Conservation (phyloP, 1,140 invertebrate genomes). For the Sycobia sp. region DNA sequence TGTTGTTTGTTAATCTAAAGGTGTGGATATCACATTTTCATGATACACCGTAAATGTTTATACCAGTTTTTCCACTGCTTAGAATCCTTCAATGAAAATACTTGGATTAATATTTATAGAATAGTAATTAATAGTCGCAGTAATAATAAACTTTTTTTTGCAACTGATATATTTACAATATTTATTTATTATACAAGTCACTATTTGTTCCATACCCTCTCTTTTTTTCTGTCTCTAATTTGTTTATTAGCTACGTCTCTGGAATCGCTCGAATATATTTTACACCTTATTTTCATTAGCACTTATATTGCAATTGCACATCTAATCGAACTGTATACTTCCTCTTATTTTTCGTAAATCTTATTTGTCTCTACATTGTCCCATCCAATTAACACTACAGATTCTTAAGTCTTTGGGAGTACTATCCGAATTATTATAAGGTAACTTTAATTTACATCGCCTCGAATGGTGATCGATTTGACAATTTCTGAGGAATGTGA, state of each 20-base stretch:
- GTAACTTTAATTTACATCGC: conserved; percentile 24
- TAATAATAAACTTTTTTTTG: conserved; percentile 47
- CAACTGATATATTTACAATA: conserved; percentile 57
- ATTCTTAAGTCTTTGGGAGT: conserved; percentile 12
- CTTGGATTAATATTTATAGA: conserved; percentile 41
- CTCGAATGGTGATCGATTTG: too few species aligned
- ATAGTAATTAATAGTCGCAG: conserved; percentile 46
- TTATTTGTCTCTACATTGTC: neutral
- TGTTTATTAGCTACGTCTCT: too few species aligned
- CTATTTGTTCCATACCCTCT: conserved; percentile 16
- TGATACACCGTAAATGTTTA: conserved; percentile 32
- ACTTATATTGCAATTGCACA: conserved; percentile 32
- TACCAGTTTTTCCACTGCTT: conserved; percentile 33
- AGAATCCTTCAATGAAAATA: conserved; percentile 50
- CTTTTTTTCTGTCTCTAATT: too few species aligned
- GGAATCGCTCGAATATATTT: conserved; percentile 24
- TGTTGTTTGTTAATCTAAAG: conserved; percentile 36
- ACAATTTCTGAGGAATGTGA: conserved; percentile 25
- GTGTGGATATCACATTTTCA: conserved; percentile 32
- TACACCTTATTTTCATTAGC: conserved; percentile 20
- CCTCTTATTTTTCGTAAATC: conserved; percentile 32
- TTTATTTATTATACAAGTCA: conserved; percentile 49
- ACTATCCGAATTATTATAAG: conserved; percentile 12
- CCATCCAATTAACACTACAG: neutral
- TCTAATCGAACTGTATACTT: conserved; percentile 24